Base-by-base conservation (phyloP, 1,140 invertebrate genomes). In the Ips typographus region DNA sequence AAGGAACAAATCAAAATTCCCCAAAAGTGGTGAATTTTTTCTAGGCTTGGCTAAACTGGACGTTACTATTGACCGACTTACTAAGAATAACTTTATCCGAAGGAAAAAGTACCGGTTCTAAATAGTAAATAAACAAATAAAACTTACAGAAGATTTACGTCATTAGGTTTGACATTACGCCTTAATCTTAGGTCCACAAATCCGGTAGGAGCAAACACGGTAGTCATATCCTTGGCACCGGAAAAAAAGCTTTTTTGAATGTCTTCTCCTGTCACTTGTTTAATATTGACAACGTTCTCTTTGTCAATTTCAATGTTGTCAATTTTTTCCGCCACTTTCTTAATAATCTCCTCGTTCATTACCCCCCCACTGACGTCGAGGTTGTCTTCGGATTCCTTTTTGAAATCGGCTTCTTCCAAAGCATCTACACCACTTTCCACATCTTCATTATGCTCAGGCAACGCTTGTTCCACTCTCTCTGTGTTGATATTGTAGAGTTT, bases 341-440 rank as follows among this genome's bases (percentile, higher is more conserved):
- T 73, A 5, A 74, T n/a, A 40, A 75, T 74, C 52, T 72, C 62
- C 7, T 69, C 70, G 40, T 65, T 67, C 6, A 37, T 40, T 7
- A 67, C 36, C 4, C 36, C 22, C 39, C 69, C 40, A 47, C 55
- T 53, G 22, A 22, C 22, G 41, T 73, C 40, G 36, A 7, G 5
- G 4, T 56, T 68, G 8, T 40, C 57, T 1, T 51, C 38, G 2
- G 66, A 37, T 5, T 55, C 49, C n/a, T 36, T n/a, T 44, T 69
- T 70, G 36, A 69, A 61, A 44, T 76, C 70, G 0, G 67, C 42
- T 7, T 78, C 77, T 73, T 85, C 84, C 2, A 83, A 80, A 39
- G 83, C 85, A 70, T 87, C 85, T 0, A 86, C 75, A 2, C 83
- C 85, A 69, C 82, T 84, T 72, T 87, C 85, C 7, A 86, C 79